Evolutionary conservation across 2,113 vertebrate genomes (phyloP).

Genomic region (Boleophthalmus pectinirostris): DNA sequence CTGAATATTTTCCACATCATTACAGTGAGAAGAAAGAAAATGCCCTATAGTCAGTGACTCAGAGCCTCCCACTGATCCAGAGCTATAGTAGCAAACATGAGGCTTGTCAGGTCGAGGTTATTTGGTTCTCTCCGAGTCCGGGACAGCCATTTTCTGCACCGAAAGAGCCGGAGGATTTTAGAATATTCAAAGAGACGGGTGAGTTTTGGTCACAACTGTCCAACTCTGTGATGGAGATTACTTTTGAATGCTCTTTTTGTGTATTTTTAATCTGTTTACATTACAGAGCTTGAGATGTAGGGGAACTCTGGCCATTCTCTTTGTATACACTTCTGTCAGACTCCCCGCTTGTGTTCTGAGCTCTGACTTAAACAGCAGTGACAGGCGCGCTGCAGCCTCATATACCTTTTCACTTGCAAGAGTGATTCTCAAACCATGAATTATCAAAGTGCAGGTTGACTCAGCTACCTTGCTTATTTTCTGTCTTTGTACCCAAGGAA

Average conservation of each 20-base stretch:
- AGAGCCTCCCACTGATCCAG: slow-evolving; percentile 12
- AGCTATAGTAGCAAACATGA: slow-evolving; percentile 8
- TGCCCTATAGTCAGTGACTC: slow-evolving; percentile 10
- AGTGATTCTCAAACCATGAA: slow-evolving; percentile 37
- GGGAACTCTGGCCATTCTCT: not conserved
- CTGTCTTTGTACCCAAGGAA: not conserved
- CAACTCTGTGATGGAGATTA: not conserved
- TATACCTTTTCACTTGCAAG: slow-evolving; percentile 53
- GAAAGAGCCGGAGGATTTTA: slow-evolving; percentile 6
- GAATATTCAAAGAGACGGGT: slow-evolving; percentile 1
- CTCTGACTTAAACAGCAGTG: slow-evolving; percentile 44
- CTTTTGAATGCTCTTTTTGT: slow-evolving; percentile 13
- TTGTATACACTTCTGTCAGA: slow-evolving; percentile 11
- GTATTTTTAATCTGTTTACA: slow-evolving; percentile 5
- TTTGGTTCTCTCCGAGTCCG: slow-evolving; percentile 7
- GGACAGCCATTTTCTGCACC: not conserved
- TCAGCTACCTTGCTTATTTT: slow-evolving; percentile 2
- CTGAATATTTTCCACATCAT: slow-evolving; percentile 9
- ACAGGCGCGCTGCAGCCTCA: slow-evolving; percentile 50
- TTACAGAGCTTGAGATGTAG: not conserved
- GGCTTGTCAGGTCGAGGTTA: slow-evolving; percentile 14
- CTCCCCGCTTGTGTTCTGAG: slow-evolving; percentile 26
- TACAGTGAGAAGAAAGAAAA: not conserved
- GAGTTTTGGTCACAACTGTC: not conserved
- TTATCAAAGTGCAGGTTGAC: slow-evolving; percentile 27